These are phyloP conservation scores for Hyalella azteca DNA, from an alignment of 2,888 invertebrate species.

Conservation along the genomic window DNA sequence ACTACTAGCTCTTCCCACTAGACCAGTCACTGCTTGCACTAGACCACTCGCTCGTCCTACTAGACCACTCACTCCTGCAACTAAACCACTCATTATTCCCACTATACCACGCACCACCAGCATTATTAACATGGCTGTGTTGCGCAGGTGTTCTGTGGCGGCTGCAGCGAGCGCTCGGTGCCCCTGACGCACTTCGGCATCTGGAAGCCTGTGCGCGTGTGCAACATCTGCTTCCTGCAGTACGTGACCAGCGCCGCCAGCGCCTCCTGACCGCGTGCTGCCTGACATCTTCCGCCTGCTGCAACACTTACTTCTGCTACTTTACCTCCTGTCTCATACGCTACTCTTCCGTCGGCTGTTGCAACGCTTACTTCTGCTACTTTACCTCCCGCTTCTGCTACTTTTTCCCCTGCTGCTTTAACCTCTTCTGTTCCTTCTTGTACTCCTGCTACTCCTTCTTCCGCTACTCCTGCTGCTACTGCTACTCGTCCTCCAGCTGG, in stretches of 20 bases:
- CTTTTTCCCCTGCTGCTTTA: neutral
- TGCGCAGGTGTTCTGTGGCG: constrained; percentile 86
- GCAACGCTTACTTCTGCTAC: neutral
- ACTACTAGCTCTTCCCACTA: too few species aligned
- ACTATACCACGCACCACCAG: too few species aligned
- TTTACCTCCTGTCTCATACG: neutral
- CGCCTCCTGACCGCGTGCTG: constrained; percentile 31
- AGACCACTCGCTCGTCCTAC: too few species aligned
- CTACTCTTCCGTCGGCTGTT: neutral
- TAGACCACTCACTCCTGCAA: too few species aligned
- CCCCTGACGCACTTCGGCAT: constrained; percentile 92
- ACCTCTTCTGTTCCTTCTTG: neutral
- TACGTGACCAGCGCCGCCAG: constrained; percentile 55
- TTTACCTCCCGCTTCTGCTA: neutral
- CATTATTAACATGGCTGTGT: constrained; percentile 23
- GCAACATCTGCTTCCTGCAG: constrained; percentile 74
- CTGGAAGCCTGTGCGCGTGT: constrained; percentile 90
- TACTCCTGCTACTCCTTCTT: neutral
- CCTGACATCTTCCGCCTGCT: constrained; percentile 29
- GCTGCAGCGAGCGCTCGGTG: constrained; percentile 90
- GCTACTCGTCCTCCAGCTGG: neutral
- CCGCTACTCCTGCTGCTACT: neutral
- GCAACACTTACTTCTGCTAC: constrained; percentile 42
- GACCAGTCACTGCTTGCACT: too few species aligned
- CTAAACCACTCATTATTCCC: too few species aligned